Base-by-base conservation (phyloP, 1,140 invertebrate species). In the Helicoverpa zea region DNA sequence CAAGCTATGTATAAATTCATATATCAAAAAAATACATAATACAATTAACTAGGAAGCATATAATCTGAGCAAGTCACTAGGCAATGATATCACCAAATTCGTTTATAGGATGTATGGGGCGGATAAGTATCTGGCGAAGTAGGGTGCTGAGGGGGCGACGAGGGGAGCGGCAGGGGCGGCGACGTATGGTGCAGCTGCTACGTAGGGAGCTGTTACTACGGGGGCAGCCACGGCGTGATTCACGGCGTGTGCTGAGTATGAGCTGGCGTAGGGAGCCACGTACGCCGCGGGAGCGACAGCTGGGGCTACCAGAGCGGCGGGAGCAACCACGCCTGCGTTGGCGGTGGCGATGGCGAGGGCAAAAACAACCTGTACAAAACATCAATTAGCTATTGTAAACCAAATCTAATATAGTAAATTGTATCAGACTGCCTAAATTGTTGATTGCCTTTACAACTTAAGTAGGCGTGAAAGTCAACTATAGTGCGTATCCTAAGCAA, bases 171-270 rank as follows among this genome's bases (percentile, higher is more conserved):
- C 83, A 82, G 79, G 43, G 1, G 89, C 83, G 12, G 70, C 70
- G 23, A 23, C 70, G 52, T 68, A 68, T 0, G 89, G 83, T 35
- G 83, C 85, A 30, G 87, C 90, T 3, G 91, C 89, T 5, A 83
- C 80, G 0, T 94, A 92, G 0, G 96, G 92, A 3, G 92, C 82
- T 10, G 96, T 95, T 3, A 95, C 87, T 18, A 96, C 94, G 3
- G 96, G 96, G 1, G 96, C 92, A 61, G 96, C 96, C 13, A 96
- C 90, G 0, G 96, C 96, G 72, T 97, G 96, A 91, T 96, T 96
- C n/a, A 96, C 91, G 12, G 95, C 91, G 83, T 96, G 96, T 0
- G 96, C 96, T 49, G 96, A 96, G 93, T 96, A 97, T 23, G 96
- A 96, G 81, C 92, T 95, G 14, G 96, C 96, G 70, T 96, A 96